Percentiles rank a stretch among this genome's conserved stretches.
Conservation (phyloP, 2,888 invertebrate species). For the Sepiola atlantica region DNA sequence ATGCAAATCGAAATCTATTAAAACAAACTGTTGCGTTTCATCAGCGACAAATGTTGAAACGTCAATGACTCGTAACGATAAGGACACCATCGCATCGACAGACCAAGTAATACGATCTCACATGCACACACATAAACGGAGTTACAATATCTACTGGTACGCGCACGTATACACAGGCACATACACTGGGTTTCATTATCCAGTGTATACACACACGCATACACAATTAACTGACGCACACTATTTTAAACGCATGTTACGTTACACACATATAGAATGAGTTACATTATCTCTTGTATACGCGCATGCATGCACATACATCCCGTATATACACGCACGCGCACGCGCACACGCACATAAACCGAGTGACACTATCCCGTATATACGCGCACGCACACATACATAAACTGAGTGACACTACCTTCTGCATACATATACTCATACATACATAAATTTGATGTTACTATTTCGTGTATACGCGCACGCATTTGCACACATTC, state of each 20-base stretch:
- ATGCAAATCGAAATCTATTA: no score
- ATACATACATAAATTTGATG: background rate
- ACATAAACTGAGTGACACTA: no score
- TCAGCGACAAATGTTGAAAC: no score
- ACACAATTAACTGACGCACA: background rate
- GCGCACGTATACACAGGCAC: background rate
- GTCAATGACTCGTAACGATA: no score
- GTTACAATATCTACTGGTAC: background rate
- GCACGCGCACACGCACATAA: background rate
- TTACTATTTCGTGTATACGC: background rate
- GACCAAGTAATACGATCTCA: background rate
- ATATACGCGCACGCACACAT: no score
- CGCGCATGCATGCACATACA: background rate
- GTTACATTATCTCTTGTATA: background rate
- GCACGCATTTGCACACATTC: no score
- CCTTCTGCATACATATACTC: no score
- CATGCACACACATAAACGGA: background rate
- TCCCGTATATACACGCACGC: background rate
- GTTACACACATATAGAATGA: background rate
- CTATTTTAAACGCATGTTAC: background rate
- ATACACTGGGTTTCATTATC: background rate
- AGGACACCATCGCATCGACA: no score
- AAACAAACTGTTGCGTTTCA: no score
- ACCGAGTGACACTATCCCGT: background rate
- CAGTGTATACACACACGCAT: background rate